Percentiles rank a stretch among this genome's conserved stretches.
phyloP scores from a whole-genome alignment of 2,113 vertebrate genomes.

The Chiloscyllium plagiosum region DNA sequence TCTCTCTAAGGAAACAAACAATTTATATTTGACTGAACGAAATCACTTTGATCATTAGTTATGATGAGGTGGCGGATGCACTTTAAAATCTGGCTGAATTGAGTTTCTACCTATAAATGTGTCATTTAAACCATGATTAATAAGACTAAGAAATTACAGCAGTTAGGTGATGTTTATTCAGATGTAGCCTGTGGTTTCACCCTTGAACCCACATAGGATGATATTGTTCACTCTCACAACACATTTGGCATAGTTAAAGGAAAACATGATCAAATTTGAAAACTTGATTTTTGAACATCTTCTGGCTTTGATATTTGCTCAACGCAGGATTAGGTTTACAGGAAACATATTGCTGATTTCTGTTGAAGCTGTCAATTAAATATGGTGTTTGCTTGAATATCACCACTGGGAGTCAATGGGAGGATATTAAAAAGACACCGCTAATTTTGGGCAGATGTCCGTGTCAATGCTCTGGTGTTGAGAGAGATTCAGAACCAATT shows the following conservation, averaged over 20 bases:
- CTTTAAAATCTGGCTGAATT: conserved; percentile 9
- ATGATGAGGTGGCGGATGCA: not conserved
- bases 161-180: not conserved
- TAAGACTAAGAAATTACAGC: conserved; percentile 1
- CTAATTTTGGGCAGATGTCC: not conserved
- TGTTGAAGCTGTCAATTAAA: not conserved
- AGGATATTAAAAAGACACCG: not conserved
- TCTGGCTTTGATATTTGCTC: not conserved
- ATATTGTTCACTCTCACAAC: not conserved
- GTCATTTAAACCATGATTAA: not conserved
- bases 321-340: not conserved
- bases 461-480: not conserved
- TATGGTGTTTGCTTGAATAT: not conserved
- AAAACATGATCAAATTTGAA: not conserved
- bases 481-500: not conserved
- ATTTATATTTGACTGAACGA: not conserved
- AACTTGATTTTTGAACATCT: not conserved
- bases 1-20: not conserved
- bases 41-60: not conserved
- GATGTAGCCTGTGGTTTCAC: not conserved
- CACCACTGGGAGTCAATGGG: not conserved
- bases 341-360: not conserved
- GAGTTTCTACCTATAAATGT: not conserved
- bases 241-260: not conserved
- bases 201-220: not conserved